Evolutionary conservation across 2,113 vertebrate genomes (phyloP).

Genomic region (Stigmatopora nigra): DNA sequence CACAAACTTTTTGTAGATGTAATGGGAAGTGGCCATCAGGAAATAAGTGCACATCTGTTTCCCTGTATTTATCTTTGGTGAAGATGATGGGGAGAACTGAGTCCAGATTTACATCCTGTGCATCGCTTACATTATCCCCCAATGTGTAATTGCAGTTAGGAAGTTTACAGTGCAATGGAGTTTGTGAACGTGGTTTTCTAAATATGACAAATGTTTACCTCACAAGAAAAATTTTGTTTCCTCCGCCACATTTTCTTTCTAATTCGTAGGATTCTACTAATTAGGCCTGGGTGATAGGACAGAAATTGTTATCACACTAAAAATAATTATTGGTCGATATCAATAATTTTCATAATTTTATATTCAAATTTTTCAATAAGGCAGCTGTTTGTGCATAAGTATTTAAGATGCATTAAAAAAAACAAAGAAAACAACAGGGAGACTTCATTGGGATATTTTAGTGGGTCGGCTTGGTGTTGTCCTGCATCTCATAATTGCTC

Average conservation of each 20-base stretch:
- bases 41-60: slow-evolving; percentile 58
- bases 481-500: too few species aligned
- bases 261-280: not conserved
- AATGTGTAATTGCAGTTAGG: slow-evolving; percentile 6
- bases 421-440: too few species aligned
- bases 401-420: too few species aligned
- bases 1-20: slow-evolving; percentile 3
- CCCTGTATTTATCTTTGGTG: slow-evolving; percentile 48
- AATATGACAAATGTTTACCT: slow-evolving; percentile 2
- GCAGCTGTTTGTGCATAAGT: too few species aligned
- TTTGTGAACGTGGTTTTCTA: slow-evolving; percentile 2
- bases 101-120: slow-evolving; percentile 36
- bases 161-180: not conserved
- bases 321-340: too few species aligned
- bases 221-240: not conserved
- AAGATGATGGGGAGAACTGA: slow-evolving; percentile 16
- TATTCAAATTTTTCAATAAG: too few species aligned
- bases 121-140: not conserved
- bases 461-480: too few species aligned
- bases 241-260: not conserved
- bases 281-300: too few species aligned
- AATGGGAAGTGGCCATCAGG: slow-evolving; percentile 40
- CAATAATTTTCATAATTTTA: not conserved
- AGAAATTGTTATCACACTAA: too few species aligned
- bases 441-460: too few species aligned